phyloP scores from a whole-genome alignment of 2,113 vertebrate genomes.

The Pantherophis guttatus region DNA sequence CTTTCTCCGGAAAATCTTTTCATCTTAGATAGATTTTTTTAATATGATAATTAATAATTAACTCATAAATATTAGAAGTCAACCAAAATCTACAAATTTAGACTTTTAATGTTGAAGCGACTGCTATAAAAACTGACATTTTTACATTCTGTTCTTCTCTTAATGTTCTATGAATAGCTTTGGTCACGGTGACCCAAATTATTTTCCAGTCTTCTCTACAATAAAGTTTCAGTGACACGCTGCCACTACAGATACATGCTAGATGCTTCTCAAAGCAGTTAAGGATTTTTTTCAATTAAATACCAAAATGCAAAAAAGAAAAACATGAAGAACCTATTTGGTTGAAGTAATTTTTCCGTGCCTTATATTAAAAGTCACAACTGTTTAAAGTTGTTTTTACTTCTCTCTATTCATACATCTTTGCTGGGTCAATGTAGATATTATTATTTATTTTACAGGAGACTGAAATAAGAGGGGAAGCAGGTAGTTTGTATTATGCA shows the following conservation, averaged over 20 bases:
- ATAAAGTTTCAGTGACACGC: slow-evolving; percentile 41
- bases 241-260: background rate
- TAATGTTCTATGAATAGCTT: background rate
- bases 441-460: slow-evolving; percentile 35
- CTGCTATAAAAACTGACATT: slow-evolving; percentile 15
- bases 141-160: slow-evolving; percentile 12
- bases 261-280: slow-evolving; percentile 34
- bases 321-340: slow-evolving; percentile 11
- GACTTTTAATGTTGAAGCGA: background rate
- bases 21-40: background rate
- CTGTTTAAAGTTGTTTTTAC: background rate
- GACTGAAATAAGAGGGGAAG: slow-evolving; percentile 39
- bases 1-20: accelerated
- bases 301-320: slow-evolving; percentile 3
- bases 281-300: slow-evolving; percentile 24
- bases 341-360: background rate
- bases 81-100: background rate
- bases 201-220: slow-evolving; percentile 20
- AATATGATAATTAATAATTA: background rate
- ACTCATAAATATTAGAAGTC: background rate
- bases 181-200: background rate
- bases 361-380: background rate
- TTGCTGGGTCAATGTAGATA: background rate
- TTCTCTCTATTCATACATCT: background rate
- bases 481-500: slow-evolving; percentile 59